Evolutionary conservation across 2,888 invertebrate genomes (phyloP), one percentile per base, ranked within the genome.

Genomic region (Stegophylla sp.): DNA sequence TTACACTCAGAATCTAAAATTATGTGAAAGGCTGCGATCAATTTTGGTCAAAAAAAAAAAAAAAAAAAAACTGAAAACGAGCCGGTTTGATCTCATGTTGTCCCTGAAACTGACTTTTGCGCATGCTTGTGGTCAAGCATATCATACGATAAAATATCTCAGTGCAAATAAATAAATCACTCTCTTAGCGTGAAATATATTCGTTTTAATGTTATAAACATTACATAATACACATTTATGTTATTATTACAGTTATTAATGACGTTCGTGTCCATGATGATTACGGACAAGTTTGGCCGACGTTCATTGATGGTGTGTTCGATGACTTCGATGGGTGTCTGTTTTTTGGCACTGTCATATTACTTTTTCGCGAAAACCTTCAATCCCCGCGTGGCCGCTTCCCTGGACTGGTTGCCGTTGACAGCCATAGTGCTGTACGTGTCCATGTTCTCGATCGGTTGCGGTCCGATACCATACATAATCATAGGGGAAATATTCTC

Each of bases 391-490:
- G 89, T 92, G 0, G 85, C 88, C 0, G 61, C 71, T 7, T 84
- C 87, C 0, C 87, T 93, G 1, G 91, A 92, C 0, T 92, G 92
- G 92, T 83, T 94, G 53, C 94, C 94, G 0, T 85, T 92, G 1
- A 85, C 89, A 0, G 90, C 91, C 83, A 88, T 93, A 75, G 89
- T 91, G 0, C 83, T 91, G 0, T 93, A 91, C 85, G 91, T 92
- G 82, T 87, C 91, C 26, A 90, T 90, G 1, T 92, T 91, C 86
- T 90, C 90, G 0, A 86, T 92, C 84, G 94, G 94, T 15, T 91
- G 92, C 85, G 94, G 94, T 0, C 94, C 94, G 0, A 91, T 94
- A 69, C 94, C 94, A 0, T 94, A 94, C 93, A 86, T 92, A 85
- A 90, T 93, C 89, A 91, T 91, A 89, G 90, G 92, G 0, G 94